Evolutionary conservation across 2,888 invertebrate species (phyloP), one percentile per base, ranked within the genome.

Genomic region (Agelastica alni): DNA sequence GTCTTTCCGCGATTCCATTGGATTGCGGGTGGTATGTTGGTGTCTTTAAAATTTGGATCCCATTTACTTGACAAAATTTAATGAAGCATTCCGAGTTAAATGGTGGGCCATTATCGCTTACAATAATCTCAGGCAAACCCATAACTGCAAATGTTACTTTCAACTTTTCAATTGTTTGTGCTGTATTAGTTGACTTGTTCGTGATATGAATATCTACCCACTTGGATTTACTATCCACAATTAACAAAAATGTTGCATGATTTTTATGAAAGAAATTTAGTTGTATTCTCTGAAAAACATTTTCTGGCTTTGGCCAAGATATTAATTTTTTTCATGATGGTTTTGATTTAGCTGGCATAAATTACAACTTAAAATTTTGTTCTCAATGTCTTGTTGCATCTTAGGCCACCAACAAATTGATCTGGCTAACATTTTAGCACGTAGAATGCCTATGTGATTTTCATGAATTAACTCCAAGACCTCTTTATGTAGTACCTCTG

Each of bases 401-500:
- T 42, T 10, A 3, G 53, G 52, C 42, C 42, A 56, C 56, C 56
- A 56, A 12, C 26, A 3, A 16, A 2, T 9, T n/a, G 39, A 45
- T 30, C 51, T 10, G 6, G 56, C 44, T 17, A 54, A 52, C 51
- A 54, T 54, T 22, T 54, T 51, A 9, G 22, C 7, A 7, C 53
- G 14, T 1, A 47, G 39, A 7, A 53, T 37, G 9, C 44, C 51
- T 36, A 52, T 36, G 20, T 52, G 51, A 32, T 43, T 32, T 14
- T 34, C 44, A 43, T 54, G 44, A 12, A 54, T 10, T 14, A 54
- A 17, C 4, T 43, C 44, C 34, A 45, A 36, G 41, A 55, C 39
- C 17, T 37, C 9, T 34, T 37, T 17, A 14, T 20, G 28, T 28
- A 53, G 13, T 7, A 9, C 47, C 4, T 51, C 13, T 10, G 53